Evolutionary conservation across 2,888 invertebrate genomes (phyloP), one percentile per base, ranked within the genome.

Genomic region (Agrotis clavis): DNA sequence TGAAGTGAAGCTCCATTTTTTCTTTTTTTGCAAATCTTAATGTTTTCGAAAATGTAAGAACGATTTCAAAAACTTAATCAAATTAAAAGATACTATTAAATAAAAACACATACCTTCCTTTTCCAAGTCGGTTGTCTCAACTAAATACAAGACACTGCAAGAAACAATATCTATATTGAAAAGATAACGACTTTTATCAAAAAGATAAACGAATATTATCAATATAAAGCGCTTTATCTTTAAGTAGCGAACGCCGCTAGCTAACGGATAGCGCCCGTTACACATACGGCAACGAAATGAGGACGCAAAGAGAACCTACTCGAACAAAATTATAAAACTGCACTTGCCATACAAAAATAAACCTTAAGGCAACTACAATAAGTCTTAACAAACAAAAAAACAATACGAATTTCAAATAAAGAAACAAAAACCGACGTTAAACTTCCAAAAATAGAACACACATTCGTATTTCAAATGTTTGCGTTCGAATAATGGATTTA

Each of bases 151-250:
- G 63, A 78, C 79, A 59, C 60, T 57, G 60, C 57, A 57, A 78
- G 60, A 19, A 53, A 77, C 66, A 64, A 68, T 69, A 59, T 45
- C 19, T 80, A 72, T 80, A 77, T 78, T 69, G 54, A 71, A 69
- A 30, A 73, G 83, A 80, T 82, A 80, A 67, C 59, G 50, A 35
- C 41, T 48, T 66, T 74, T 85, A 85, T 86, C 81, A 62, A 4
- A 50, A 30, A 30, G 82, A 85, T 85, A 85, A 83, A 85, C 86
- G 77, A 77, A 78, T 77, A 57, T 71, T 69, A 79, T 82, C 79
- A 18, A 4, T 16, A 4, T 18, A 51, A n/a, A 57, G 11, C 60
- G 65, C 19, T 59, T 77, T 77, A 81, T 71, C 67, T 77, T 2
- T 1, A 66, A 68, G 78, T 67, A 56, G 65, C 59, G 25, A 82